These are phyloP conservation scores for Nyctalus aviator DNA, from an alignment of 2,797 vertebrate genomes.

Conservation along the genomic window DNA sequence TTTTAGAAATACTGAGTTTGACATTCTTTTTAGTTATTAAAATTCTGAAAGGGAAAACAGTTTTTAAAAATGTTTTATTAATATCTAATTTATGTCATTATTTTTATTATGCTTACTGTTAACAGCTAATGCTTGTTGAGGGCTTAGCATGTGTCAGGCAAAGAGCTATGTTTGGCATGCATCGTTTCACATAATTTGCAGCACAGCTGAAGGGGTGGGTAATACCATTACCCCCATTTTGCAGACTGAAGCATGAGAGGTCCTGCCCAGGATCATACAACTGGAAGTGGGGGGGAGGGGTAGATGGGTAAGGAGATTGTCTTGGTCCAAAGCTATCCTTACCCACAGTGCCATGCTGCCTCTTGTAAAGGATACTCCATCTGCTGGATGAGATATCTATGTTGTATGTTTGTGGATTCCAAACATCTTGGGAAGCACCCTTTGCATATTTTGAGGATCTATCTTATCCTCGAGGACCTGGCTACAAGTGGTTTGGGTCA, in stretches of 20 bases:
- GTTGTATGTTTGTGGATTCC: neutral
- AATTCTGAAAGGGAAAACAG: slow-evolving; percentile 41
- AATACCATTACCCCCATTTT: slow-evolving; percentile 54
- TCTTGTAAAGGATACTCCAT: neutral
- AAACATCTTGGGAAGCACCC: neutral
- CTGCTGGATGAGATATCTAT: neutral
- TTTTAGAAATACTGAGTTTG: slow-evolving; percentile 43
- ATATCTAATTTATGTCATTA: neutral
- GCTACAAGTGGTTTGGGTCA: neutral
- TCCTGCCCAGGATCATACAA: slow-evolving; percentile 62
- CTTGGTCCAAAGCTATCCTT: neutral
- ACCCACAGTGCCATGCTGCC: neutral
- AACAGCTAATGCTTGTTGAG: neutral
- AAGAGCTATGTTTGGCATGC: neutral
- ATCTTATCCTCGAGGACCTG: neutral
- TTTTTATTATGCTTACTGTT: neutral
- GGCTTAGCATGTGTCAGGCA: neutral
- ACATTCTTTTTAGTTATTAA: neutral
- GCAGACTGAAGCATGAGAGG: slow-evolving; percentile 48
- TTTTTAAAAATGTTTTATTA: slow-evolving; percentile 23
- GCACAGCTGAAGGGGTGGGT: too few relatives aligned
- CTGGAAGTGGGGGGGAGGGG: neutral
- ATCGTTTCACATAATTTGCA: neutral
- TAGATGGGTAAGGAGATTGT: neutral
- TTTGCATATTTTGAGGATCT: neutral